Base-by-base conservation (phyloP, 2,888 invertebrate species). In the Agrochola macilenta region DNA sequence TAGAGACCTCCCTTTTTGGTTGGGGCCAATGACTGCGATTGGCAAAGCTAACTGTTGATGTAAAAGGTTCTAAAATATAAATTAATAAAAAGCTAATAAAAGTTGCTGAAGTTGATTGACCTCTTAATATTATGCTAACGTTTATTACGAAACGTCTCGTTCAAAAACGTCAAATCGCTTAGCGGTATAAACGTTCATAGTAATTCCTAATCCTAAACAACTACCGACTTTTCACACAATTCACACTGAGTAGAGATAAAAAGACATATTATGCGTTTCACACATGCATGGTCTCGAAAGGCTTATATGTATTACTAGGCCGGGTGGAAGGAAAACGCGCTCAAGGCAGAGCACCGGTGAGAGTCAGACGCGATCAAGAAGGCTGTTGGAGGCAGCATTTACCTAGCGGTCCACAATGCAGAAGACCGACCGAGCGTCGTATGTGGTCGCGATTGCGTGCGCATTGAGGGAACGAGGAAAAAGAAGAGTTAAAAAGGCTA, bases 41-140 rank as follows among this genome's bases (percentile, higher is more conserved):
- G 26, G 35, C 64, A 43, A 20, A 69, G 26, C 69, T 82, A 75
- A 75, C 70, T 58, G 70, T 81, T 58, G 61, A n/a, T 39, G 26
- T 58, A 63, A 30, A 63, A 63, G 12, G 23, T 49, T 82, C 52
- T 65, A 58, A 77, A 73, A 60, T 70, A 66, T 70, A 70, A 58
- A 82, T 73, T 9, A 63, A 46, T 66, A 81, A 65, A 64, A 69
- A 66, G 52, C 57, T 71, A 69, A 78, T 79, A 74, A 58, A 69
- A 83, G 57, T 61, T 39, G 39, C 61, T 58, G 63, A 57, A 84
- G 84, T 84, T 86, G 81, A 84, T 65, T 80, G 87, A 84, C 84
- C 84, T 76, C 54, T 80, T 84, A 80, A 80, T 87, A 83, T 84
- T 77, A 84, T 80, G 63, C 81, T 64, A 72, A 64, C 69, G 74